Evolutionary conservation across 2,888 invertebrate genomes (phyloP), one percentile per base, ranked within the genome.

Genomic region (Lumbricus terrestris): DNA sequence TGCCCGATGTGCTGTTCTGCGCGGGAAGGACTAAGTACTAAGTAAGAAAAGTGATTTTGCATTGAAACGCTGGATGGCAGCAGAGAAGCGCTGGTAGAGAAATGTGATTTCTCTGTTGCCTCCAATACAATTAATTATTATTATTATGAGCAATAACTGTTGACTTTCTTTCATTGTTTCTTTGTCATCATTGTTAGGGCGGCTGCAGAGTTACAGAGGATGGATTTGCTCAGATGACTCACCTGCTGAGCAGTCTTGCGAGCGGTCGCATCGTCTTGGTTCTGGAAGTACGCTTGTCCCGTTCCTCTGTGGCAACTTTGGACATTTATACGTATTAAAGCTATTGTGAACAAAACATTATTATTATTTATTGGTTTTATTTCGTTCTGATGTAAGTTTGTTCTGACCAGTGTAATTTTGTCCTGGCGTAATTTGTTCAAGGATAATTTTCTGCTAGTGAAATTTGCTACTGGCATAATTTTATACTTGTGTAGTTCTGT

Each of bases 211-310:
- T 99, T 8, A 96, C 97, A 0, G 98, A 99, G 0, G 97, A 97
- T 95, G 97, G 97, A 91, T 99, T 97, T 95, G 98, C 97, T 0
- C 97, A 97, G 91, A 96, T 99, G 96, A 97, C 98, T 0, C 97
- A 97, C 91, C 96, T 97, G 95, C 95, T 99, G 13, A 96, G 96
- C 54, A 96, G 97, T 0, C 95, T 99, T 90, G 98, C 98, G 0
- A 96, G 96, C 93, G 98, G 99, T 0, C 96, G 96, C 89, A 94
- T 98, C 20, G 92, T 95, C 35, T 88, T 93, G 18, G 92, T 92
- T 38, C 91, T 93, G 23, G 93, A 93, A 92, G 93, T 92, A 34
- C 16, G 82, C n/a, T 16, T 16, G 69, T 35, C 37, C 35, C 20
- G 23, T 85, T 35, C n/a, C 40, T 88, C 33, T 89, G 37, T 37